Conservation (phyloP, 2,888 invertebrate genomes). For the Drosophila mimetica region DNA sequence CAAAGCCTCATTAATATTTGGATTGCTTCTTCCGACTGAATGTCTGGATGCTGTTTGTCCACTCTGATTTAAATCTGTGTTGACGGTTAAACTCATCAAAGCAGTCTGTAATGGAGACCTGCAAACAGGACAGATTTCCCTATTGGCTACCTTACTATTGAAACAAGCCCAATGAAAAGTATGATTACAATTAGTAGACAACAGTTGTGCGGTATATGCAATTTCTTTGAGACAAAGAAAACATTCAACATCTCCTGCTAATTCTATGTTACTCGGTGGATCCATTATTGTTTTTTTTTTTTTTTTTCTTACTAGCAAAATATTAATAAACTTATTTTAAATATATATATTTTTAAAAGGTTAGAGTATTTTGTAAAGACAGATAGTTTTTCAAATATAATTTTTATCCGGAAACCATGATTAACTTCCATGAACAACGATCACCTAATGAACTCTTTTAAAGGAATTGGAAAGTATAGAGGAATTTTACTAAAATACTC, state of each 20-base stretch:
- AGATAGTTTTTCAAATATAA: background rate
- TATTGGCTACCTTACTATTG: constrained; percentile 4
- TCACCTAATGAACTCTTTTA: background rate
- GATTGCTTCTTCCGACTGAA: constrained; percentile 4
- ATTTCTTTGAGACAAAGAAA: constrained; percentile 5
- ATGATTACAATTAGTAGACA: constrained; percentile 6
- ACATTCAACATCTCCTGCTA: background rate
- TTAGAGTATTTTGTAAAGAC: background rate
- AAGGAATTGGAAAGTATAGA: background rate
- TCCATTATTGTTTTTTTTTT: constrained; percentile 2
- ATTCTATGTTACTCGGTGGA: background rate
- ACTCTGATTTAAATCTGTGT: constrained; percentile 8
- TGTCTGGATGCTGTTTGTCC: background rate
- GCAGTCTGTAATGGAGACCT: constrained; percentile 3
- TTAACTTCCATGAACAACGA: too few relatives aligned
- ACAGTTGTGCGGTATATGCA: constrained; percentile 1
- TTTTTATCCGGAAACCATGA: background rate
- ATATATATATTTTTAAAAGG: background rate
- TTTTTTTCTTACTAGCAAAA: background rate
- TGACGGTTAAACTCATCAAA: constrained; percentile 5
- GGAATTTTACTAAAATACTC: constrained; percentile 1
- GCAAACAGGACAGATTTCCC: constrained; percentile 2
- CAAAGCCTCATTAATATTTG: constrained; percentile 1
- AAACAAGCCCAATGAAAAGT: constrained; percentile 11
- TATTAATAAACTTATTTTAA: background rate